Base-by-base conservation (phyloP, 2,797 vertebrate species). In the Molossus molossus region DNA sequence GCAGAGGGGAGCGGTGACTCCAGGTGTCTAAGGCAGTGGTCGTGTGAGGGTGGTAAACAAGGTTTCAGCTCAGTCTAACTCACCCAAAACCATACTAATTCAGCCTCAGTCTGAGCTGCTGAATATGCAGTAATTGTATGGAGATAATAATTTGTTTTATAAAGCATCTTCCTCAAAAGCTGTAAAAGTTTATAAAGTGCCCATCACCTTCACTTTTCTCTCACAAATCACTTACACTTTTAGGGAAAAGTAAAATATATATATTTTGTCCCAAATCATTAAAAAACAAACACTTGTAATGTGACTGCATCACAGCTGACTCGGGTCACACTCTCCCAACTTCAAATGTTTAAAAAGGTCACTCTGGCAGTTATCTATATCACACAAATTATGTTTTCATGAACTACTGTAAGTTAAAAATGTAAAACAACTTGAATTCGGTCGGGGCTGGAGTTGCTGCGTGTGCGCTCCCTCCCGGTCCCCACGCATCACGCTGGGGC, bases 211-310 rank as follows among this genome's bases (percentile, higher is more conserved):
- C 17, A 29, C 27, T 69, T 70, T 62, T 15, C 67, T n/a, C 23
- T 94, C n/a, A 87, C 15, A 83, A 69, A 50, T 72, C 62, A 67
- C 17, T 84, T 90, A 67, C 0, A 55, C 21, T 62, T 90, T 81
- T 13, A 29, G 62, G 21, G 53, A 11, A 91, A 62, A 73, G 60
- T 15, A 67, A 50, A 60, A 73, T 14, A 10, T 40, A 89, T 58
- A 73, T 93, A 48, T 48, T 60, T 76, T 57, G 80, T n/a, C 53
- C 57, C 15, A 87, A 85, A 67, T 23, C 57, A 80, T 7, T 50
- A 58, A 89, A 80, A 94, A 29, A 76, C 23, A 72, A 85, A 87
- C 55, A 69, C 10, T 57, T 87, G 11, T 29, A 57, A 90, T 82
- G 70, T 53, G 48, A 87, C 64, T n/a, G 58, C 90, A 64, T 81